A percentile compares a stretch with the other conserved stretches of the same genome.
Evolutionary conservation across 2,797 vertebrate species (phyloP).

Genomic region (Sciurus carolinensis): DNA sequence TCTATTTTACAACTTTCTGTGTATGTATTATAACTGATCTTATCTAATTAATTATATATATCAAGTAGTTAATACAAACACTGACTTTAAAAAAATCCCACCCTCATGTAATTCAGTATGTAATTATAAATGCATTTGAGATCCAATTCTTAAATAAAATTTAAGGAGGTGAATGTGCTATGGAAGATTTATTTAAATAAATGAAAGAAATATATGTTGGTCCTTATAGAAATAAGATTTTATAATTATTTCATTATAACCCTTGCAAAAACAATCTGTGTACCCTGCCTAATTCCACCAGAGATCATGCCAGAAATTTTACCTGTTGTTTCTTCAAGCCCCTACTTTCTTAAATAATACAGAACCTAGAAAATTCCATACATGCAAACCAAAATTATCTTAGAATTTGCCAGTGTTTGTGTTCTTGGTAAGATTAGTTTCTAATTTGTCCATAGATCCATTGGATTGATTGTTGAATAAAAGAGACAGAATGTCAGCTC

Average conservation of each 20-base stretch:
- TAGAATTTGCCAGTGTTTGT: neutral
- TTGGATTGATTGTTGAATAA: neutral
- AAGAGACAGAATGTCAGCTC: neutral
- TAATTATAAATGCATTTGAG: conserved; percentile 49
- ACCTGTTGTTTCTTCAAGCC: neutral
- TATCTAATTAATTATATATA: conserved; percentile 22
- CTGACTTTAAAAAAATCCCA: neutral
- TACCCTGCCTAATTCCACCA: neutral
- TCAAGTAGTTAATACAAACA: neutral
- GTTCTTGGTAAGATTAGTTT: neutral
- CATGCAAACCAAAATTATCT: neutral
- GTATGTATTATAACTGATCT: neutral
- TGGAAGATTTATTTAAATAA: conserved; percentile 34
- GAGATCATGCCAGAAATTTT: neutral
- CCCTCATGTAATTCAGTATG: neutral
- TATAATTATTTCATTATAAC: neutral
- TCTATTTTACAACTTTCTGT: conserved; percentile 10
- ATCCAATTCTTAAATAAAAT: neutral
- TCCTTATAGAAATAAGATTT: conserved; percentile 47
- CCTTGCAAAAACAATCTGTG: neutral
- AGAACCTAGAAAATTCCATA: neutral
- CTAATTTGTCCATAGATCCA: neutral
- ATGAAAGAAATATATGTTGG: neutral
- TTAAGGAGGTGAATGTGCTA: neutral
- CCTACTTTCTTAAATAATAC: neutral